A percentile compares a stretch with the other conserved stretches of the same genome.
These are phyloP conservation scores for Dreissena polymorpha DNA, from an alignment of 1,140 invertebrate species.

Conservation along the genomic window DNA sequence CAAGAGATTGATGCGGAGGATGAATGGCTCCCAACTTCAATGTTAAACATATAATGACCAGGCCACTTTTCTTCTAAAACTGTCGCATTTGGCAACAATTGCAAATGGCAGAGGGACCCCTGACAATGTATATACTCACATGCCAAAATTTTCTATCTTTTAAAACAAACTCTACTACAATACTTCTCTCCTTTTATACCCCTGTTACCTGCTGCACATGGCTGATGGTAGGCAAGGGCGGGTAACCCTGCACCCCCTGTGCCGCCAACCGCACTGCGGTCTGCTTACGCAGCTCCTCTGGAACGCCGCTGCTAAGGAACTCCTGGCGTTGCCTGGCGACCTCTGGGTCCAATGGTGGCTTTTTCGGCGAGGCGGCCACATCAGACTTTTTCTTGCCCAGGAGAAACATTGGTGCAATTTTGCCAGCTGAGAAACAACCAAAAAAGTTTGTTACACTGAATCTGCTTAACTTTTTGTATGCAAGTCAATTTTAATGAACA, in stretches of 20 bases:
- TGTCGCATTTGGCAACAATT: no score
- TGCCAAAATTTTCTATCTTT: neutral
- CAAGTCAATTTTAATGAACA: neutral
- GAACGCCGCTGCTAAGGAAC: constrained; percentile 63
- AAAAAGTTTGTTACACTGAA: neutral
- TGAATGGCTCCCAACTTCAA: no score
- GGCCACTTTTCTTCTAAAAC: no score
- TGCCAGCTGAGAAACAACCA: neutral
- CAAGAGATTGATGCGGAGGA: no score
- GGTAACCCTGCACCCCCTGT: constrained; percentile 33
- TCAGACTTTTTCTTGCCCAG: constrained; percentile 28
- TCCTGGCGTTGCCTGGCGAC: constrained; percentile 35
- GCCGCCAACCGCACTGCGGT: neutral
- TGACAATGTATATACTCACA: no score
- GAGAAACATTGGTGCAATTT: constrained; percentile 45
- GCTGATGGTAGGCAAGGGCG: constrained; percentile 49
- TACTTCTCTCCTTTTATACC: neutral
- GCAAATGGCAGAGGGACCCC: no score
- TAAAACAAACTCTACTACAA: neutral
- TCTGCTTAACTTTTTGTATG: neutral
- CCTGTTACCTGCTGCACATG: constrained; percentile 60
- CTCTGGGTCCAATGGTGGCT: constrained; percentile 45
- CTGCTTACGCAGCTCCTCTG: constrained; percentile 53
- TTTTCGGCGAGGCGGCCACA: constrained; percentile 23
- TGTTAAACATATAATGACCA: no score